Conservation (phyloP, 2,113 vertebrate species). For the Perca flavescens region DNA sequence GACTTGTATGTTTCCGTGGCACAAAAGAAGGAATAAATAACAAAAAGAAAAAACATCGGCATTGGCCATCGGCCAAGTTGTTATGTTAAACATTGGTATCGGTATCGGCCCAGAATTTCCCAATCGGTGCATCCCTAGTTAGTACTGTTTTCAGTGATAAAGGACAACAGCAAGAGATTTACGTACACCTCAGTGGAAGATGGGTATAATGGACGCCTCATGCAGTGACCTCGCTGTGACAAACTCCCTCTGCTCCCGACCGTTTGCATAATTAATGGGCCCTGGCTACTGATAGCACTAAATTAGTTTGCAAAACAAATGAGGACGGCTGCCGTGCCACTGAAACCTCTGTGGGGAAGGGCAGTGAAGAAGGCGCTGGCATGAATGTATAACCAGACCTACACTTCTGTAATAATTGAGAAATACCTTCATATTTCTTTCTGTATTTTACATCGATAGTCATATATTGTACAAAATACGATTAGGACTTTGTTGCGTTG, state of each 20-base stretch:
- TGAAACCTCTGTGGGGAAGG: constrained; percentile 35
- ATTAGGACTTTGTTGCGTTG: not conserved
- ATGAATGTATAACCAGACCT: constrained; percentile 30
- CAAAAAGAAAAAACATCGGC: too few species aligned
- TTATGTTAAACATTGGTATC: too few species aligned
- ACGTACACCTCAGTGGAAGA: constrained; percentile 28
- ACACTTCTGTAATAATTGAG: not conserved
- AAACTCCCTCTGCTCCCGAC: constrained; percentile 35
- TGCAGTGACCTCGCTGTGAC: constrained; percentile 59
- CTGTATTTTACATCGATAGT: not conserved
- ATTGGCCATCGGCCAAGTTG: too few species aligned
- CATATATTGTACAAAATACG: not conserved
- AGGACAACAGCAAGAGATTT: constrained; percentile 15
- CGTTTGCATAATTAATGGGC: constrained; percentile 71
- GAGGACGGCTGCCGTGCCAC: constrained; percentile 45
- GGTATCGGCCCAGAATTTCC: too few species aligned
- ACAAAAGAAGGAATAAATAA: too few species aligned
- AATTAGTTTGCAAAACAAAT: constrained; percentile 77
- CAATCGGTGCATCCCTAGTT: too few species aligned
- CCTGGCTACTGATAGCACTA: constrained; percentile 67
- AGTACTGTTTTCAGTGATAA: not conserved
- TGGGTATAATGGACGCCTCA: constrained; percentile 47
- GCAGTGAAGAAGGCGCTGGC: not conserved
- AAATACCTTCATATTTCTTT: not conserved
- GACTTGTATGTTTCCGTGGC: too few species aligned